These are phyloP conservation scores for Cercocebus atys DNA, from an alignment of 2,113 vertebrate species.

Conservation along the genomic window DNA sequence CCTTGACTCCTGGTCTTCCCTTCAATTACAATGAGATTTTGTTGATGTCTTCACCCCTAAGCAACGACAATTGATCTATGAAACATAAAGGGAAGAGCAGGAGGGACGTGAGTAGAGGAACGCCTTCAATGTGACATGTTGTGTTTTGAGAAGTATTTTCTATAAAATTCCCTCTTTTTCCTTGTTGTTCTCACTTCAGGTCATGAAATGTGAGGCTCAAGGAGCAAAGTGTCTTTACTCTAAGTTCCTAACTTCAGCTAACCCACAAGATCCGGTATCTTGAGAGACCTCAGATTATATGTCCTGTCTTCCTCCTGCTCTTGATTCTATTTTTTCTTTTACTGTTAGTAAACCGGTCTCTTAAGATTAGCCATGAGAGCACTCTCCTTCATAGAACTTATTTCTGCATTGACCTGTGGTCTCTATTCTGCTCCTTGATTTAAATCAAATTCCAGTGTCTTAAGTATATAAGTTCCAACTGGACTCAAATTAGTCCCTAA, in stretches of 20 bases:
- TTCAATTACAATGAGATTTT: neutral
- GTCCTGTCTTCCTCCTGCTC: neutral
- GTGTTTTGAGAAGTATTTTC: neutral
- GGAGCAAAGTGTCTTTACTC: neutral
- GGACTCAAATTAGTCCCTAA: neutral
- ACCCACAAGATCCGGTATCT: neutral
- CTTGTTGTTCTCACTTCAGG: neutral
- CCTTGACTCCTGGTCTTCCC: neutral
- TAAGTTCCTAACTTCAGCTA: neutral
- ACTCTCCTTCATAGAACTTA: neutral
- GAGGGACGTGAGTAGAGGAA: neutral
- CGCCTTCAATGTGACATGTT: neutral
- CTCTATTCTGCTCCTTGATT: neutral
- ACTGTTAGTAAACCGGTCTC: neutral
- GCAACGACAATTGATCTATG: neutral
- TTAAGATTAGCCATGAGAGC: neutral
- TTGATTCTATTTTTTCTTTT: neutral
- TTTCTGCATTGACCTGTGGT: neutral
- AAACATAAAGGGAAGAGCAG: neutral
- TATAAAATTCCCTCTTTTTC: neutral
- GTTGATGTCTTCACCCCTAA: neutral
- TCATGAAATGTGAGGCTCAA: neutral
- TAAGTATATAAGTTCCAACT: neutral
- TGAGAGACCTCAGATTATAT: neutral
- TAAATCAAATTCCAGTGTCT: neutral